Evolutionary conservation across 1,140 invertebrate species (phyloP).

Genomic region (Mya arenaria): DNA sequence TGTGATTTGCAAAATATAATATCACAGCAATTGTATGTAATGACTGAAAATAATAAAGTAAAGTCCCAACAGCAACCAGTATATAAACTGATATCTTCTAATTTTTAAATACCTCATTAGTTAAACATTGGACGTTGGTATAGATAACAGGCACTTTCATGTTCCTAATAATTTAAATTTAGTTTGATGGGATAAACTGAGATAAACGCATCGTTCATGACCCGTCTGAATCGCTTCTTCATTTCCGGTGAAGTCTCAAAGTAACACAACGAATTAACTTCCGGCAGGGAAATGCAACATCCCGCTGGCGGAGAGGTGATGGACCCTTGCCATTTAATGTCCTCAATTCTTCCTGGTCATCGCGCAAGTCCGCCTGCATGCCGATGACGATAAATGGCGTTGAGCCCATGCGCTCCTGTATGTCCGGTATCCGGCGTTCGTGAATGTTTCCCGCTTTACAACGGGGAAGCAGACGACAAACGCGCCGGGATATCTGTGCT

Average conservation of each 20-base stretch:
- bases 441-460: conserved; percentile 65
- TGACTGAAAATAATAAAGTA: too few species aligned
- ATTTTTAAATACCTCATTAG: too few species aligned
- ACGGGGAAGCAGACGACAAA: conserved; percentile 76
- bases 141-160: too few species aligned
- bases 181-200: too few species aligned
- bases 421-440: conserved; percentile 71
- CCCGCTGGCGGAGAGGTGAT: conserved; percentile 51
- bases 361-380: conserved; percentile 69
- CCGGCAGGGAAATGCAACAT: conserved; percentile 44
- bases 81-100: too few species aligned
- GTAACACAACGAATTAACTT: conserved; percentile 62
- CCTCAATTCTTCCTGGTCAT: conserved; percentile 55
- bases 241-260: conserved; percentile 81
- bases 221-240: conserved; percentile 62
- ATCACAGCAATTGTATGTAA: too few species aligned
- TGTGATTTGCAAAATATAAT: too few species aligned
- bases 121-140: too few species aligned
- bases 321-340: conserved; percentile 50
- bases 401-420: conserved; percentile 60
- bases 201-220: conserved; percentile 65
- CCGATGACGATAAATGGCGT: conserved; percentile 72
- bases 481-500: conserved; percentile 57
- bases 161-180: too few species aligned
- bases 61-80: too few species aligned